Conservation (phyloP, 2,888 invertebrate species). For the Acronicta alni region DNA sequence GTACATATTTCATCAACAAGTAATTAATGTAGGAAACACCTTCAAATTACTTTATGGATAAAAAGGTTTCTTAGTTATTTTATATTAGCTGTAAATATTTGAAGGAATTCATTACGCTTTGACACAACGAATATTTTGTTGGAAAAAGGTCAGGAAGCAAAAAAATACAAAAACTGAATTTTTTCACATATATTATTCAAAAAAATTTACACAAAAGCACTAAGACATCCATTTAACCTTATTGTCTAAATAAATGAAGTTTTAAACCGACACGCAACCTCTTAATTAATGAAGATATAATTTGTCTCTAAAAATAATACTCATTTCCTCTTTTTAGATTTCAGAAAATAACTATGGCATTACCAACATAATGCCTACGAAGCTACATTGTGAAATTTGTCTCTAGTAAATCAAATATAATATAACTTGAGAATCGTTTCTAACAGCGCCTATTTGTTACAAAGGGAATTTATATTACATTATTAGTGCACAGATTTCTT, state of each 20-base stretch:
- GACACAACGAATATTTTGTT: neutral
- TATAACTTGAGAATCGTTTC: constrained; percentile 72
- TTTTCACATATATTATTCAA: constrained; percentile 90
- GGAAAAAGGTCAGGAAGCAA: constrained; percentile 2
- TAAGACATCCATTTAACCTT: constrained; percentile 90
- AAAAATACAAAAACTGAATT: constrained; percentile 60
- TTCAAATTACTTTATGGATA: no score
- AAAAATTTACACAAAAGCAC: constrained; percentile 90
- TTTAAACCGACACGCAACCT: constrained; percentile 87
- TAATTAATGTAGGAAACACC: no score
- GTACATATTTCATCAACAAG: no score
- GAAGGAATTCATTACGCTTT: neutral
- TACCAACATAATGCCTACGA: constrained; percentile 82
- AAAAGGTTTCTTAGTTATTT: no score
- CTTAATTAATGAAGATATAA: constrained; percentile 87
- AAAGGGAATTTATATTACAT: constrained; percentile 81
- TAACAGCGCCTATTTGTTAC: constrained; percentile 78
- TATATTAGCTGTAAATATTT: no score
- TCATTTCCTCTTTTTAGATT: constrained; percentile 78
- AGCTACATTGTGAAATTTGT: constrained; percentile 78
- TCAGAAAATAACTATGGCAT: constrained; percentile 83
- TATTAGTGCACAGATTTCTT: constrained; percentile 81
- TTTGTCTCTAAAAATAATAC: constrained; percentile 89
- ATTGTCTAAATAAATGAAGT: constrained; percentile 89
- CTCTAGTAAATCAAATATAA: constrained; percentile 75